A percentile compares a stretch with the other conserved stretches of the same genome.
These are phyloP conservation scores for Clarias fuscus DNA, from an alignment of 2,797 vertebrate genomes.

Conservation along the genomic window DNA sequence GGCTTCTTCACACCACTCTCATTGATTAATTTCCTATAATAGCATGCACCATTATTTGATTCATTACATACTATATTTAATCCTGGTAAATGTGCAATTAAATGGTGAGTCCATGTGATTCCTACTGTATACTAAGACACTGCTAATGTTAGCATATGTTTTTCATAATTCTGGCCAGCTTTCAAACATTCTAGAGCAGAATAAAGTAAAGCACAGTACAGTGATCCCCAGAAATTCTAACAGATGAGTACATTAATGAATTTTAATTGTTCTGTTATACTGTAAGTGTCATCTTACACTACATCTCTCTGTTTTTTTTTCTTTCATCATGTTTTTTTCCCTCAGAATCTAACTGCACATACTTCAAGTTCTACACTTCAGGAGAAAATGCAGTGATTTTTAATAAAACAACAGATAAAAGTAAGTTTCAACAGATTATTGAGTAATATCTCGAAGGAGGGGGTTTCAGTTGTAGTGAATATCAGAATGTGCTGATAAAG, in stretches of 20 bases:
- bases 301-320: conserved; percentile 10
- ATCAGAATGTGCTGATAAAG: too few relatives aligned
- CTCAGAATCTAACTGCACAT: conserved; percentile 88
- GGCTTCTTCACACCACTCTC: not conserved
- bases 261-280: not conserved
- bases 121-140: not conserved
- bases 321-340: conserved; percentile 41
- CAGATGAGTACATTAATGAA: not conserved
- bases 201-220: not conserved
- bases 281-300: not conserved
- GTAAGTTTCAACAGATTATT: conserved; percentile 74
- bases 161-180: not conserved
- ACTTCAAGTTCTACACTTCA: conserved; percentile 91
- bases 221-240: not conserved
- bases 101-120: not conserved
- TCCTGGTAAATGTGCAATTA: not conserved
- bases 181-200: not conserved
- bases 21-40: not conserved
- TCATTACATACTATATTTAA: not conserved
- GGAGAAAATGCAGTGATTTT: conserved; percentile 87
- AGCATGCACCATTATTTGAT: not conserved
- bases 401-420: conserved; percentile 84
- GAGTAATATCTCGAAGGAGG: too few relatives aligned
- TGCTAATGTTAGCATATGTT: not conserved
- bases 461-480: too few relatives aligned